Conservation (phyloP, 2,797 vertebrate genomes). For the Pantherophis alleghaniensis region DNA sequence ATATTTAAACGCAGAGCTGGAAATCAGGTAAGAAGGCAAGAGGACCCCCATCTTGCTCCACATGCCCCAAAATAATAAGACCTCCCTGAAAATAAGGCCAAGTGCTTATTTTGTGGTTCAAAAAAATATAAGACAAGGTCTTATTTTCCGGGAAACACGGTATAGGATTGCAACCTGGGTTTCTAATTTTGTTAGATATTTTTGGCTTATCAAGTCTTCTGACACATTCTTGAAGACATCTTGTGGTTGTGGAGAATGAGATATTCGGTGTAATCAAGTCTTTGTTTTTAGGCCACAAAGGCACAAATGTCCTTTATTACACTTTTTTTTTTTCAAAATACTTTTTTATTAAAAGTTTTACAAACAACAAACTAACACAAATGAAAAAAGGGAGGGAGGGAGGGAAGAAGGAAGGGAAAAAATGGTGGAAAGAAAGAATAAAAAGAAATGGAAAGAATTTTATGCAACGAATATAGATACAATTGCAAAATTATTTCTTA, state of each 20-base stretch:
- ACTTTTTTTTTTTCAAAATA: constrained; percentile 56
- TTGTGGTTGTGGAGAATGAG: constrained; percentile 69
- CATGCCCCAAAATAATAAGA: too few relatives aligned
- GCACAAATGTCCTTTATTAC: constrained; percentile 68
- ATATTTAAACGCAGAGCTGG: too few relatives aligned
- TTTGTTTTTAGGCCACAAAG: constrained; percentile 69
- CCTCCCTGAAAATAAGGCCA: too few relatives aligned
- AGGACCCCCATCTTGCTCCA: too few relatives aligned
- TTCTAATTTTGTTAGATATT: constrained; percentile 51
- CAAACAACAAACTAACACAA: background rate
- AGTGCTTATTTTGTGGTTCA: too few relatives aligned
- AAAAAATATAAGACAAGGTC: too few relatives aligned
- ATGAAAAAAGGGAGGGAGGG: background rate
- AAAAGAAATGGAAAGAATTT: background rate
- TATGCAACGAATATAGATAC: background rate
- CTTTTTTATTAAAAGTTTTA: background rate
- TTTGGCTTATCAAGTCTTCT: constrained; percentile 71
- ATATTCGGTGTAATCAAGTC: constrained; percentile 73
- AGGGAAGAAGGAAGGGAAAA: background rate
- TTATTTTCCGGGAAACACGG: too few relatives aligned
- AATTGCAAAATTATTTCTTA: background rate
- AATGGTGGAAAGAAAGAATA: background rate
- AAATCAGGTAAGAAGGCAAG: too few relatives aligned
- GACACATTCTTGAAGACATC: constrained; percentile 73
- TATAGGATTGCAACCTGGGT: background rate